A percentile compares a stretch with the other conserved stretches of the same genome.
phyloP scores from a whole-genome alignment of 1,140 invertebrate species.

The Hypothenemus hampei region DNA sequence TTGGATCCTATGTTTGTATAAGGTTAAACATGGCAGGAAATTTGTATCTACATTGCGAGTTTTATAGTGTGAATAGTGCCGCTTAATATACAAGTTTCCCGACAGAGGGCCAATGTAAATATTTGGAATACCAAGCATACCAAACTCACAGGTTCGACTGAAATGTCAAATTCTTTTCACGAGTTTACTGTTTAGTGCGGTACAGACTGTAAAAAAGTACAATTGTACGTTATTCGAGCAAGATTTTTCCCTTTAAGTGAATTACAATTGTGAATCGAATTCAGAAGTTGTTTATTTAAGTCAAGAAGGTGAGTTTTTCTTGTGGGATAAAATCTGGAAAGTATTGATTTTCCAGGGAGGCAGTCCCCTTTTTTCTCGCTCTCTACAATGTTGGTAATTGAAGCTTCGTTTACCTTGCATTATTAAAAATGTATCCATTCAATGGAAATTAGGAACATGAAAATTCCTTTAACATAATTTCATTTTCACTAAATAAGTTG shows the following conservation, averaged over 20 bases:
- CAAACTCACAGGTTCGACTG: constrained; percentile 46
- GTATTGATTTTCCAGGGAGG: constrained; percentile 26
- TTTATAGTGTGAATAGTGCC: constrained; percentile 25
- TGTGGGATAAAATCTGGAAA: not conserved
- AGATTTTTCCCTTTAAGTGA: constrained; percentile 7
- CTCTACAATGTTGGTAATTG: not conserved
- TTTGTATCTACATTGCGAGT: too few species aligned
- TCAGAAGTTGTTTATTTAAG: not conserved
- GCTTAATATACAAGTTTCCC: constrained; percentile 39
- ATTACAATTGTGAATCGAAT: not conserved
- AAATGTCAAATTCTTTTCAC: constrained; percentile 49
- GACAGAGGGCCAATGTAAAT: constrained; percentile 44
- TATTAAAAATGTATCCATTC: too few species aligned
- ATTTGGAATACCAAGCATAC: constrained; percentile 46
- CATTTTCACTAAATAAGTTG: too few species aligned
- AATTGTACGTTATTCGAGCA: constrained; percentile 15
- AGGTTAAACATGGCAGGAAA: too few species aligned
- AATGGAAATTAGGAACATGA: too few species aligned
- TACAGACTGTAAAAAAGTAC: constrained; percentile 36
- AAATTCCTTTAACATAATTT: too few species aligned
- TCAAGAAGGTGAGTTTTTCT: constrained; percentile 5
- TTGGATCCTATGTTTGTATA: not conserved
- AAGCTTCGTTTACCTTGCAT: too few species aligned
- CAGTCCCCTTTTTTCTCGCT: not conserved
- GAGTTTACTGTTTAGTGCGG: constrained; percentile 44